Evolutionary conservation across 2,888 invertebrate genomes (phyloP).

Genomic region (Diaphora mendica): DNA sequence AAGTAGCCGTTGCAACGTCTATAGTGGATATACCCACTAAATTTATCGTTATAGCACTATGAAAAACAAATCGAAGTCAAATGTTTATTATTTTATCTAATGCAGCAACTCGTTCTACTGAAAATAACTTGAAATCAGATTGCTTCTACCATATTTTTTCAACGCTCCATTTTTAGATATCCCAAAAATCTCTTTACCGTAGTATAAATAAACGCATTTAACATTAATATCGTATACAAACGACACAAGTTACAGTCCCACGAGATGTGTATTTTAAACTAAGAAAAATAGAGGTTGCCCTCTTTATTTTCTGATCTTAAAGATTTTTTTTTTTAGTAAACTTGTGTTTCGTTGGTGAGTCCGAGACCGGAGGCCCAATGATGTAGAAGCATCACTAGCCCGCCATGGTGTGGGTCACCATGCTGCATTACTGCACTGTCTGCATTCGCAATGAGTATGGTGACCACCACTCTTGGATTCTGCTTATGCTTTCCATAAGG

Average conservation of each 20-base stretch:
- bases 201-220: slow-evolving; percentile 23
- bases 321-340: too few species aligned
- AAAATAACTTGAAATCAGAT: slow-evolving; percentile 1
- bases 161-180: slow-evolving; percentile 29
- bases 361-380: too few species aligned
- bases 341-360: too few species aligned
- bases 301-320: background rate
- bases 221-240: slow-evolving; percentile 10
- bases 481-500: too few species aligned
- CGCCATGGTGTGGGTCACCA: too few species aligned
- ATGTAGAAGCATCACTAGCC: too few species aligned
- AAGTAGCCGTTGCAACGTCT: background rate
- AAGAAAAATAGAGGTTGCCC: background rate
- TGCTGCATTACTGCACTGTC: too few species aligned
- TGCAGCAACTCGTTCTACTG: slow-evolving; percentile 9
- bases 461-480: too few species aligned
- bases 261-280: background rate
- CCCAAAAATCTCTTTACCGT: slow-evolving; percentile 26
- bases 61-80: background rate
- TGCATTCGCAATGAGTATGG: too few species aligned
- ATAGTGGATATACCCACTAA: background rate
- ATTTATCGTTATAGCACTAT: background rate
- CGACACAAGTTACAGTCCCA: slow-evolving; percentile 6
- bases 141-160: slow-evolving; percentile 15
- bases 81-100: slow-evolving; percentile 18